phyloP scores from a whole-genome alignment of 2,797 vertebrate species.

The Buphagus erythrorhynchus region DNA sequence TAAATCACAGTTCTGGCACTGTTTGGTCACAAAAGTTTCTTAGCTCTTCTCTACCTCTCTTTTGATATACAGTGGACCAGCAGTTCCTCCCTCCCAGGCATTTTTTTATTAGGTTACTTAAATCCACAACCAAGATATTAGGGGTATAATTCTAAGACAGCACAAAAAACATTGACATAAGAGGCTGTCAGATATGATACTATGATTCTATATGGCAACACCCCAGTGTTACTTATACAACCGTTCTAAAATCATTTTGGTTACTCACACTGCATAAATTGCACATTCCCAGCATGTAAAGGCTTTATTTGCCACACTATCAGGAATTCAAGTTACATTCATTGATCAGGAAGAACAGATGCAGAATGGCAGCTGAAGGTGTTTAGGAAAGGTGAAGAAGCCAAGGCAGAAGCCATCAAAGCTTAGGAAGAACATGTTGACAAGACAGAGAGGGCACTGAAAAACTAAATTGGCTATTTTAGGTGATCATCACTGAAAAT shows the following conservation, averaged over 20 bases:
- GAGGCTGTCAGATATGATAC: neutral
- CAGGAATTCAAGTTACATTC: neutral
- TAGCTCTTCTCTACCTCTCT: neutral
- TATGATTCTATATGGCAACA: neutral
- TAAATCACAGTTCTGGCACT: neutral
- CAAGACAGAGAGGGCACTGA: neutral
- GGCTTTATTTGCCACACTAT: neutral
- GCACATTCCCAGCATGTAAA: neutral
- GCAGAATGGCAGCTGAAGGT: neutral
- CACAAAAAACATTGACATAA: neutral
- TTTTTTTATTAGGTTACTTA: neutral
- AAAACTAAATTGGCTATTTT: neutral
- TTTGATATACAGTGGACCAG: neutral
- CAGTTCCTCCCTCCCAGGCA: neutral
- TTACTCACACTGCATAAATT: neutral
- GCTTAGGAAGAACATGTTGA: neutral
- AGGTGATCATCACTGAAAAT: neutral
- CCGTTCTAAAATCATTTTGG: neutral
- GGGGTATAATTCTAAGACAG: neutral
- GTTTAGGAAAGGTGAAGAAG: neutral
- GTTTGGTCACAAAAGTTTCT: neutral
- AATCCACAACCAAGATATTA: neutral
- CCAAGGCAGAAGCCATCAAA: neutral
- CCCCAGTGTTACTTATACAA: neutral
- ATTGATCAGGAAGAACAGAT: neutral